Evolutionary conservation across 2,888 invertebrate genomes (phyloP).

Genomic region (Drosophila mettleri): DNA sequence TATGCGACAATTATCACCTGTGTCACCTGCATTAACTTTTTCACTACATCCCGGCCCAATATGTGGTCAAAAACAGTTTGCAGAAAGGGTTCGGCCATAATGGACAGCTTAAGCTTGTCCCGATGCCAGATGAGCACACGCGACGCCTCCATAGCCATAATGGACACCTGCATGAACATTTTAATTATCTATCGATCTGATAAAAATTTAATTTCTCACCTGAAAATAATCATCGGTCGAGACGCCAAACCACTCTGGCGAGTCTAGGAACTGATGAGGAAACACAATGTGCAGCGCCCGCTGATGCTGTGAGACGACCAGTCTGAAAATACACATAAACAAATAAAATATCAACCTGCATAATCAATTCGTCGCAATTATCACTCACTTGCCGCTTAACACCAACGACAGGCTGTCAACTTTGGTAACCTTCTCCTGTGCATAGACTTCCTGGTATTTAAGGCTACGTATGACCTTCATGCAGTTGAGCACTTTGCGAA

Average conservation of each 20-base stretch:
- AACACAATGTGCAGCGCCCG: slow-evolving; percentile 93
- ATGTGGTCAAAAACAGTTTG: slow-evolving; percentile 95
- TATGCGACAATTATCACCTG: slow-evolving; percentile 74
- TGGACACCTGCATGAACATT: slow-evolving; percentile 88
- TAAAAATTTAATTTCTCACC: slow-evolving; percentile 85
- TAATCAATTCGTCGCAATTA: not conserved
- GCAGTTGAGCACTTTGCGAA: slow-evolving; percentile 91
- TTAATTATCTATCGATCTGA: not conserved
- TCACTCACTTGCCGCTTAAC: slow-evolving; percentile 93
- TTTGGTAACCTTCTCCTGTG: slow-evolving; percentile 94
- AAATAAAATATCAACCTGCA: not conserved
- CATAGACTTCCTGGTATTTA: slow-evolving; percentile 94
- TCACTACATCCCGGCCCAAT: slow-evolving; percentile 93
- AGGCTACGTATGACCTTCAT: slow-evolving; percentile 92
- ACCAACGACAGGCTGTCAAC: slow-evolving; percentile 94
- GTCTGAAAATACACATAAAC: slow-evolving; percentile 84
- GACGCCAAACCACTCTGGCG: slow-evolving; percentile 95
- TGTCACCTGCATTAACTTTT: slow-evolving; percentile 93
- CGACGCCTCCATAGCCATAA: slow-evolving; percentile 94
- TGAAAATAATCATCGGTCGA: slow-evolving; percentile 94
- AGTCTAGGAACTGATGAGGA: slow-evolving; percentile 94
- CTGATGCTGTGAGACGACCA: slow-evolving; percentile 94
- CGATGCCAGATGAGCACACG: slow-evolving; percentile 93
- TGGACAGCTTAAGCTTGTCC: slow-evolving; percentile 93
- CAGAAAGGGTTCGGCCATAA: slow-evolving; percentile 92